Conservation (phyloP, 2,888 invertebrate species). For the Ormyrus nitidulus region DNA sequence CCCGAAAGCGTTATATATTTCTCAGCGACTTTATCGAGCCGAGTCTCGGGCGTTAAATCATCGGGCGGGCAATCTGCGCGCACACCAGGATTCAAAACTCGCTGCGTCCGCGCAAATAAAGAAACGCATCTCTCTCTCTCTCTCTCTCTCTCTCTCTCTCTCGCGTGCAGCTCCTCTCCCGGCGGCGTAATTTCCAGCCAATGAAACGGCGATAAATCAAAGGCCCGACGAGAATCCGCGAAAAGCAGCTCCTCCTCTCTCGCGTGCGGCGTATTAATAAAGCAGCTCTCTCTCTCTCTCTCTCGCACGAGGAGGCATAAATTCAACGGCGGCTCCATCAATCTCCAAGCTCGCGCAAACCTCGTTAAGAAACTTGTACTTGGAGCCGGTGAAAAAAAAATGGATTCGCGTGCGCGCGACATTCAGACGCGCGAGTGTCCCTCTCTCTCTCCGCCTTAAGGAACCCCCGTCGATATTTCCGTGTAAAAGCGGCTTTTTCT, state of each 20-base stretch:
- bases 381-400: conserved; percentile 3
- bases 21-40: conserved; percentile 17
- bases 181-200: conserved; percentile 55
- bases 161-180: conserved; percentile 5
- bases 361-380: conserved; percentile 70
- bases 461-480: conserved; percentile 69
- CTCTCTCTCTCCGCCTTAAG: conserved; percentile 28
- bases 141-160: neutral
- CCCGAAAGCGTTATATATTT: neutral
- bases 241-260: conserved; percentile 41
- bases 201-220: conserved; percentile 50
- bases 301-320: conserved; percentile 53
- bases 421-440: conserved; percentile 66
- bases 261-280: conserved; percentile 47
- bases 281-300: neutral
- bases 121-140: neutral
- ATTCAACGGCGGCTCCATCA: conserved; percentile 68
- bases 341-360: conserved; percentile 66
- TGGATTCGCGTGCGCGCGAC: conserved; percentile 60
- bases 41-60: conserved; percentile 17
- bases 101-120: neutral
- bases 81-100: too few relatives aligned
- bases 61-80: neutral
- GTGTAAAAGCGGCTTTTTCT: conserved; percentile 62
- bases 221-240: conserved; percentile 17